A percentile compares a stretch with the other conserved stretches of the same genome.
Conservation (phyloP, 30 jellyfish, hydroid and myxozoan species). For the Aurelia aurita complex sp. Pacific region DNA sequence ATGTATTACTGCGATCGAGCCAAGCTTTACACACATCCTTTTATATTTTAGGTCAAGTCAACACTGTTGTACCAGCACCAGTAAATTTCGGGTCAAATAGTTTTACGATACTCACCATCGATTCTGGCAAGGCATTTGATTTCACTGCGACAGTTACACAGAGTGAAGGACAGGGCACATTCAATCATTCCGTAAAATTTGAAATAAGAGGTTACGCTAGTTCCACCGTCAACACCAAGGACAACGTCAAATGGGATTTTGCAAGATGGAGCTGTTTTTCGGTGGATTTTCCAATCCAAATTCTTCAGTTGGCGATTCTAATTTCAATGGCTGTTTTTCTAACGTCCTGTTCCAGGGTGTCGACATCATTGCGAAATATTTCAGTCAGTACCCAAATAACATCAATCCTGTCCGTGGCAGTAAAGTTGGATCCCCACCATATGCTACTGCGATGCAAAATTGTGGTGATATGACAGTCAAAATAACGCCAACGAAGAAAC, state of each 20-base stretch:
- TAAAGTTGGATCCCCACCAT: neutral
- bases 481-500: neutral
- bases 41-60: neutral
- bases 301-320: neutral
- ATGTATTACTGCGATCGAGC: no score
- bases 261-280: neutral
- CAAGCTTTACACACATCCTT: no score
- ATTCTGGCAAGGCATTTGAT: neutral
- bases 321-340: slow-evolving; percentile 29
- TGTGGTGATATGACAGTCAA: slow-evolving; percentile 4
- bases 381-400: slow-evolving; percentile 12
- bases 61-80: neutral
- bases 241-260: slow-evolving; percentile 3
- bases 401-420: no score
- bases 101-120: neutral
- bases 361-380: slow-evolving; percentile 14
- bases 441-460: neutral
- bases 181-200: neutral
- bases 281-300: slow-evolving; percentile 13
- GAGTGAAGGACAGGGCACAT: neutral
- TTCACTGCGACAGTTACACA: neutral
- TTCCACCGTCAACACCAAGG: neutral
- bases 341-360: slow-evolving; percentile 8
- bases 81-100: no score
- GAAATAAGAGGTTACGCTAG: neutral